Percentiles rank a stretch among this genome's conserved stretches.
phyloP scores from a whole-genome alignment of 2,113 vertebrate genomes.

The Orientallactaga bullata region DNA sequence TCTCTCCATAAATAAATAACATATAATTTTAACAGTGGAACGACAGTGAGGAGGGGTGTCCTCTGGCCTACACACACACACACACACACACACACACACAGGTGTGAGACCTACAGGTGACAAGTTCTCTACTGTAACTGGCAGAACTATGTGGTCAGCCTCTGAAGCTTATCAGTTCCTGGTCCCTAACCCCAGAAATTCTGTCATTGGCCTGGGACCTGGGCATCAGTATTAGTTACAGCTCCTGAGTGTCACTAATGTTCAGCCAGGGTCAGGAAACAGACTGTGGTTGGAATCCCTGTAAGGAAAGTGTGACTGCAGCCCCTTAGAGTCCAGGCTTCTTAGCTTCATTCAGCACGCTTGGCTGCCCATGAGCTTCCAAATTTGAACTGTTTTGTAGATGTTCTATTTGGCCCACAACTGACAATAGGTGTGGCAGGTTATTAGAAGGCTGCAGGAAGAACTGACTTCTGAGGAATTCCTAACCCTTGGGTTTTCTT shows the following conservation, averaged over 20 bases:
- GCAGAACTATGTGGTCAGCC: background rate
- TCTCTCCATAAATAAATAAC: too few species aligned
- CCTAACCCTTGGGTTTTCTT: background rate
- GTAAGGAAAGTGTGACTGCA: background rate
- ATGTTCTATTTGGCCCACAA: background rate
- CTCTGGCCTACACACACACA: too few species aligned
- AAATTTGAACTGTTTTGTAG: background rate
- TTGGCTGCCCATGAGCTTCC: background rate
- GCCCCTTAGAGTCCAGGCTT: background rate
- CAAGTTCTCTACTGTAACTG: background rate
- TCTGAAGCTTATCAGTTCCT: background rate
- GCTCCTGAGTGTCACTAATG: background rate
- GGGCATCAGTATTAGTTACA: background rate
- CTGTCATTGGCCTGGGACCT: background rate
- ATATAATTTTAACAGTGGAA: too few species aligned
- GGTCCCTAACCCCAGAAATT: background rate
- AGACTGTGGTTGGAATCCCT: background rate
- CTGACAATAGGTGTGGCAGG: background rate
- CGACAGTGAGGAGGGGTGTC: too few species aligned
- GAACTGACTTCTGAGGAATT: background rate
- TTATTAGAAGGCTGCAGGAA: too few species aligned
- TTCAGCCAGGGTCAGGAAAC: slow-evolving; percentile 2
- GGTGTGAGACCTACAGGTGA: background rate
- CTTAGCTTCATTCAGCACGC: background rate
- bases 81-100: too few species aligned